Evolutionary conservation across 2,113 vertebrate species (phyloP), one percentile per base, ranked within the genome.

Genomic region (Triplophysa dalaica): DNA sequence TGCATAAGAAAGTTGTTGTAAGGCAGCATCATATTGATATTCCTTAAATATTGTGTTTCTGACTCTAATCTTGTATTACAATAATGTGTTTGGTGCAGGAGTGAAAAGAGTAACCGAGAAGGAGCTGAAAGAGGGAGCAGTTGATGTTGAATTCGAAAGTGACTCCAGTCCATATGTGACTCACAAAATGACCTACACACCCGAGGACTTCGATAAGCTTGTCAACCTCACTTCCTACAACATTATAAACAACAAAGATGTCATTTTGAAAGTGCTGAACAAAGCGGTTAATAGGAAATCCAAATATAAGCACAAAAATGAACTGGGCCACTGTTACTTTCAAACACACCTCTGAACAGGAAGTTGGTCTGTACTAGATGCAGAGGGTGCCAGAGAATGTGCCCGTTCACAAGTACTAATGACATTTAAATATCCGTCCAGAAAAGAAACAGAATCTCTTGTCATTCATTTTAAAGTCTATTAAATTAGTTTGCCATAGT

Each of bases 221-320:
- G 81, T 94, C 16, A 85, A 81, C 4, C 85, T 95, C 81, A 88
- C 91, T 0, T 84, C 70, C 52, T 96, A 95, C 77, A 96, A 96
- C 64, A 85, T 95, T 26, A 81, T 87, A 75, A 94, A 94, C 86
- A 96, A 90, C 86, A 89, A 78, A 84, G 85, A 90, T 2, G 48
- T 1, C 33, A 88, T 96, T 70, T 78, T 92, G 3, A 85, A 81
- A 13, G 86, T 86, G 0, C 80, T 96, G 26, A 70, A 17, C 0
- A 84, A 80, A 11, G 93, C 90, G 0, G 41, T 94, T 43, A 83
- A 85, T 70, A 83, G 80, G 90, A 63, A 69, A 52, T 52, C 50
- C 16, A 16, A 14, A 52, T 52, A 1, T 17, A 52, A 6, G 5
- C 11, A 50, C 12, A 50, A 50, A 38, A 38, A 38, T 38, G 33